Percentiles rank a stretch among this genome's conserved stretches.
phyloP scores from a whole-genome alignment of 1,140 invertebrate species.

The Melitaea cinxia region DNA sequence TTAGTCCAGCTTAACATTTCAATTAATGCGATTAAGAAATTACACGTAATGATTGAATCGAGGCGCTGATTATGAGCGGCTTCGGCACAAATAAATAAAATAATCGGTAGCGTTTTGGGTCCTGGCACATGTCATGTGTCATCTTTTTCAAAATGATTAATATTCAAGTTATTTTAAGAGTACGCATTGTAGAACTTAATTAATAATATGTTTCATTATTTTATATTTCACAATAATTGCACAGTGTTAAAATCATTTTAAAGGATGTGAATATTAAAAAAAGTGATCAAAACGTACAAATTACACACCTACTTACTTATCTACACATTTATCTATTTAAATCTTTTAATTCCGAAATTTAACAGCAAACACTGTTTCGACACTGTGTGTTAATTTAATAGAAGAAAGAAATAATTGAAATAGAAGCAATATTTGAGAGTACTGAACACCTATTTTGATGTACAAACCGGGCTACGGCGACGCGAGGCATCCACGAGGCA shows the following conservation, averaged over 20 bases:
- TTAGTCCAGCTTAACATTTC: slow-evolving; percentile 62
- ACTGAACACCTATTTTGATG: slow-evolving; percentile 26
- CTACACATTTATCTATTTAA: no score
- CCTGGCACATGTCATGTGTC: slow-evolving; percentile 18
- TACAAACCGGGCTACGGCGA: slow-evolving; percentile 12
- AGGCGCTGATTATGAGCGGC: slow-evolving; percentile 48
- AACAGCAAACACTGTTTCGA: no score
- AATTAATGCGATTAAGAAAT: slow-evolving; percentile 76
- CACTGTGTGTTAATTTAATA: background rate
- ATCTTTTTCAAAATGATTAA: slow-evolving; percentile 15
- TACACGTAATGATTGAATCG: slow-evolving; percentile 61
- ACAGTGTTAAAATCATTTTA: no score
- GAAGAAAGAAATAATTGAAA: background rate
- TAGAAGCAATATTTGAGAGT: slow-evolving; percentile 10
- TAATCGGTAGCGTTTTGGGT: slow-evolving; percentile 29
- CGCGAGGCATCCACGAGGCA: slow-evolving; percentile 40
- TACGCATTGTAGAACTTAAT: no score
- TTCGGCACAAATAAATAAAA: slow-evolving; percentile 30
- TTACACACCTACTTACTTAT: no score
- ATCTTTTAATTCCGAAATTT: no score
- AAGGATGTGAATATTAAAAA: no score
- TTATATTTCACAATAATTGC: no score
- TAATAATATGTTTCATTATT: no score
- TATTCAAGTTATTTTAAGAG: background rate
- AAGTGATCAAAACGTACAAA: no score